Evolutionary conservation across 2,888 invertebrate genomes (phyloP), one percentile per base, ranked within the genome.

Genomic region (Macaria notata): DNA sequence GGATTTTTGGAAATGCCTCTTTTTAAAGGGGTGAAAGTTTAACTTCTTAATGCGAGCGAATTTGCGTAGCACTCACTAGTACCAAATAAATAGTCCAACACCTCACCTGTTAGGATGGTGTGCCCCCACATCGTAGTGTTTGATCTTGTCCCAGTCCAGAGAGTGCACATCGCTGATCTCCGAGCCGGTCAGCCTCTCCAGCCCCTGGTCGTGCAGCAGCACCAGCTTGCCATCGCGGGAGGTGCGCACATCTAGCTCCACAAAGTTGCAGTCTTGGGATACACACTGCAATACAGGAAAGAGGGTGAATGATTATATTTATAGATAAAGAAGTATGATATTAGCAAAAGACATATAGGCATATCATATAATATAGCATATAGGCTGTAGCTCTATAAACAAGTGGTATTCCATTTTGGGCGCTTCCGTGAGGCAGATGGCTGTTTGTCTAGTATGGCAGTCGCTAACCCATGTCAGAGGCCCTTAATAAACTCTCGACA

Each of bases 211-310:
- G 72, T 97, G 97, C 55, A 96, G 94, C 9, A 96, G 79, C 44
- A 97, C 92, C 19, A 96, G 93, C 55, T 95, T 92, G 33, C 94
- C 94, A 77, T 97, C 97, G 62, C 92, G 93, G 0, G 96, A 95
- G 33, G 96, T 86, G 9, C 93, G 84, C 5, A 97, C 92, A 78
- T 97, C 97, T 69, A 97, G 92, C 81, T 97, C 97, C 1, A 97
- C 92, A 31, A 94, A 94, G 70, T 92, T 93, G 69, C 95, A 96
- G 0, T 96, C 95, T 64, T 93, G 93, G 51, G 93, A 92, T 56
- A 93, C 93, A 63, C 96, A 95, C 95, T 96, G 81, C 30, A 7
- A 5, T 4, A 41, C 8, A 41, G 4, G 4, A 44, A 9, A 4
- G n/a, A 42, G 8, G n/a, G 9, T 42, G 4, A 2, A n/a, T 9